A percentile compares a stretch with the other conserved stretches of the same genome.
phyloP scores from a whole-genome alignment of 2,113 vertebrate genomes.

The Prunella himalayana region DNA sequence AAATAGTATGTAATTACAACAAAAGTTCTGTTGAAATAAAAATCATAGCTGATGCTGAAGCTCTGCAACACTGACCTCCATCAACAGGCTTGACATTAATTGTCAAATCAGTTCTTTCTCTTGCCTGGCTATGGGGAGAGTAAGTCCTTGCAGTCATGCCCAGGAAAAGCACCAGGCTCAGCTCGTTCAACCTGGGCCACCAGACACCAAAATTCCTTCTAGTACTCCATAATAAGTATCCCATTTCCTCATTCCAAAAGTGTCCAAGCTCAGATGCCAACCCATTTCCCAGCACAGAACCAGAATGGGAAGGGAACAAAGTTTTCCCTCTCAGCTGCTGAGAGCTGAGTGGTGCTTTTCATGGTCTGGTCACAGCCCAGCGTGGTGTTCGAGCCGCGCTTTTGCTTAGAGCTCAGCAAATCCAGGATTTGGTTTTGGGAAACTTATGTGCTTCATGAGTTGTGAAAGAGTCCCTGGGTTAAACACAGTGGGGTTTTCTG shows the following conservation, averaged over 20 bases:
- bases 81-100: background rate
- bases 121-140: background rate
- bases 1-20: background rate
- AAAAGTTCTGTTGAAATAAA: background rate
- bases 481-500: background rate
- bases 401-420: slow-evolving; percentile 41
- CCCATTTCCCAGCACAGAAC: background rate
- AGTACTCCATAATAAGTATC: background rate
- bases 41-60: background rate
- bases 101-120: background rate
- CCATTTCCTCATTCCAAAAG: background rate
- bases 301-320: background rate
- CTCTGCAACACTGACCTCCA: background rate
- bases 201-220: background rate
- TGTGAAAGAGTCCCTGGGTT: slow-evolving; percentile 31
- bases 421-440: background rate
- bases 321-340: background rate
- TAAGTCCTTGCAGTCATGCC: background rate
- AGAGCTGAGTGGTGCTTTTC: background rate
- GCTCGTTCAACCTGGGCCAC: background rate
- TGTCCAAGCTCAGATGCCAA: background rate
- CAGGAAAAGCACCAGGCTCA: background rate
- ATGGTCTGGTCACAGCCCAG: background rate
- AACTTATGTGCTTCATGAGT: slow-evolving; percentile 24
- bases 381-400: background rate